A percentile compares a stretch with the other conserved stretches of the same genome.
These are phyloP conservation scores for Echinops telfairi DNA, from an alignment of 2,113 vertebrate species.

Conservation along the genomic window DNA sequence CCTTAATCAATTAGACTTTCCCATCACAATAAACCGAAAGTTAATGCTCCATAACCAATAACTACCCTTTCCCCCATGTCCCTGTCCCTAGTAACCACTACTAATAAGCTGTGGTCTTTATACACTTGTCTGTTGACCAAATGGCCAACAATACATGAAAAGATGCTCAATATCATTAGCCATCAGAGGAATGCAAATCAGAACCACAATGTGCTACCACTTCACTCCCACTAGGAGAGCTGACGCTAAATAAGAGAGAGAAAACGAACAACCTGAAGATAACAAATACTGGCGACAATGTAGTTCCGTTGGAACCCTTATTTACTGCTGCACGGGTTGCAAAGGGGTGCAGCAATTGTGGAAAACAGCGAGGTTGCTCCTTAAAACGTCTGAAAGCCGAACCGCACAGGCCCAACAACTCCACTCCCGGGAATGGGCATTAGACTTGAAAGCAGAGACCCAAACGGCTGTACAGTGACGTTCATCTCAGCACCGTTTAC, in stretches of 20 bases:
- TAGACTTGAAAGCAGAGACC: not conserved
- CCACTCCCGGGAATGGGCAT: not conserved
- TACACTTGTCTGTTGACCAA: not conserved
- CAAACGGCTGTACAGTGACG: not conserved
- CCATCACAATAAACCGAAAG: not conserved
- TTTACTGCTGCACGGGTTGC: not conserved
- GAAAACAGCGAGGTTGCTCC: not conserved
- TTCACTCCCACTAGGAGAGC: not conserved
- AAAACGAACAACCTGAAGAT: not conserved
- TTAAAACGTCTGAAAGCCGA: not conserved
- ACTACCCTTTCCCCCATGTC: not conserved
- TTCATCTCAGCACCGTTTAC: not conserved
- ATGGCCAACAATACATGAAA: not conserved
- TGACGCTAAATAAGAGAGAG: not conserved
- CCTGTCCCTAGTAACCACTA: not conserved
- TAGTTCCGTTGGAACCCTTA: not conserved
- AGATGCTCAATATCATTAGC: not conserved
- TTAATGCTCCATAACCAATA: not conserved
- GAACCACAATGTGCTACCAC: not conserved
- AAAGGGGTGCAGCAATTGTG: not conserved
- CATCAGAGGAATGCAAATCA: not conserved
- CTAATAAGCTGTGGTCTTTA: not conserved
- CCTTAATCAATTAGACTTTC: not conserved
- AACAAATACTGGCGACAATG: not conserved
- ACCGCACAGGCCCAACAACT: not conserved